Conservation (phyloP, 2,113 vertebrate genomes). For the Zingel zingel region DNA sequence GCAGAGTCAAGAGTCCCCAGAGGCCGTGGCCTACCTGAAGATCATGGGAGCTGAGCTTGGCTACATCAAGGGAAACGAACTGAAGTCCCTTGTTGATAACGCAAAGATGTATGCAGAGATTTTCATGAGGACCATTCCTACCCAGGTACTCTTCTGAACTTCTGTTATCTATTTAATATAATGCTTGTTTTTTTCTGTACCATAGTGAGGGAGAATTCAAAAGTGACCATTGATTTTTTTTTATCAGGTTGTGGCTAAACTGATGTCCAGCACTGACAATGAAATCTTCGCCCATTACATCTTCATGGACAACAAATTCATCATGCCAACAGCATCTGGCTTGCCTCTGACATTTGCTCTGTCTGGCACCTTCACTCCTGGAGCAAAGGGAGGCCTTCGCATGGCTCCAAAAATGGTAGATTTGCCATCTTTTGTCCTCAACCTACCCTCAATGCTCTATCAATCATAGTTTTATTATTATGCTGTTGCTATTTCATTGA, state of each 20-base stretch:
- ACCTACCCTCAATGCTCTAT: not conserved
- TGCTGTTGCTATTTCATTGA: not conserved
- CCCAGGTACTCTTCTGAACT: slow-evolving; percentile 48
- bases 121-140: slow-evolving; percentile 58
- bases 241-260: slow-evolving; percentile 63
- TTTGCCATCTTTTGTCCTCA: not conserved
- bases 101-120: slow-evolving; percentile 53
- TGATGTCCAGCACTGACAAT: slow-evolving; percentile 80
- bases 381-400: slow-evolving; percentile 84
- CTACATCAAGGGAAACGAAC: slow-evolving; percentile 88
- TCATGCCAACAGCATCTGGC: slow-evolving; percentile 90
- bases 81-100: slow-evolving; percentile 76
- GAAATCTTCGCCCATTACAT: slow-evolving; percentile 93
- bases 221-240: not conserved
- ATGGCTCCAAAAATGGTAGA: slow-evolving; percentile 83
- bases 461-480: not conserved
- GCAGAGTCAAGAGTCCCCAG: slow-evolving; percentile 84
- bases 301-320: slow-evolving; percentile 94
- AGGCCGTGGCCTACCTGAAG: slow-evolving; percentile 91
- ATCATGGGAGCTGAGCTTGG: slow-evolving; percentile 91
- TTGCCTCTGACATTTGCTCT: slow-evolving; percentile 89
- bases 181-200: not conserved
- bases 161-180: not conserved
- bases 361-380: slow-evolving; percentile 88
- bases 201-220: not conserved